Percentiles rank a stretch among this genome's conserved stretches.
Evolutionary conservation across 1,140 invertebrate genomes (phyloP).

Genomic region (Zeugodacus cucurbitae): DNA sequence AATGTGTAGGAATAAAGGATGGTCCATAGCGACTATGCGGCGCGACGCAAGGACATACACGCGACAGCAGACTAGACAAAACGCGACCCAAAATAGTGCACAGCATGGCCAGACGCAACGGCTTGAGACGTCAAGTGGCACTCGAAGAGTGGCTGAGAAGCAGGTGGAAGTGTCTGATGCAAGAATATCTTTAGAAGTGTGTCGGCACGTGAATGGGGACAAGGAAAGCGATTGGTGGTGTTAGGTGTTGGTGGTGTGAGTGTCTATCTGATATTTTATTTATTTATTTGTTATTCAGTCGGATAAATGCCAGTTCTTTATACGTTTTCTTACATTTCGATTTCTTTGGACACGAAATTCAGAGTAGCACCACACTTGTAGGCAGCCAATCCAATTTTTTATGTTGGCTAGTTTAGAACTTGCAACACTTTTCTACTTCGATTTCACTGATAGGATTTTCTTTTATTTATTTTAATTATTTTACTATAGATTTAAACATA

Average conservation of each 20-base stretch:
- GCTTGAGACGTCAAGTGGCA: not conserved
- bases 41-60: not conserved
- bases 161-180: not conserved
- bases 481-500: not conserved
- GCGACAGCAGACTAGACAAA: not conserved
- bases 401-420: not conserved
- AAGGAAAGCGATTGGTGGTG: not conserved
- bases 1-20: not conserved
- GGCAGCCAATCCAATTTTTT: not conserved
- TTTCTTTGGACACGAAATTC: not conserved
- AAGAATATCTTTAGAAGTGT: not conserved
- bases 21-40: not conserved
- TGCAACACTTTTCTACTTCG: not conserved
- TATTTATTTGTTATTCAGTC: not conserved
- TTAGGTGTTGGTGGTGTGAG: too few relatives aligned
- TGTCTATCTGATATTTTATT: not conserved
- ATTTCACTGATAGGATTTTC: not conserved
- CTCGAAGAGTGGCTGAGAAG: not conserved
- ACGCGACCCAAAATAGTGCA: too few relatives aligned
- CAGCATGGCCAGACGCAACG: not conserved
- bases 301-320: too few relatives aligned
- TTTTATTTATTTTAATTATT: not conserved
- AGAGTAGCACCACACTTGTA: not conserved
- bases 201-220: not conserved
- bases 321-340: too few relatives aligned